Conservation (phyloP, 92 coral and sea anemone genomes). For the Umimayanthus kanabou region DNA sequence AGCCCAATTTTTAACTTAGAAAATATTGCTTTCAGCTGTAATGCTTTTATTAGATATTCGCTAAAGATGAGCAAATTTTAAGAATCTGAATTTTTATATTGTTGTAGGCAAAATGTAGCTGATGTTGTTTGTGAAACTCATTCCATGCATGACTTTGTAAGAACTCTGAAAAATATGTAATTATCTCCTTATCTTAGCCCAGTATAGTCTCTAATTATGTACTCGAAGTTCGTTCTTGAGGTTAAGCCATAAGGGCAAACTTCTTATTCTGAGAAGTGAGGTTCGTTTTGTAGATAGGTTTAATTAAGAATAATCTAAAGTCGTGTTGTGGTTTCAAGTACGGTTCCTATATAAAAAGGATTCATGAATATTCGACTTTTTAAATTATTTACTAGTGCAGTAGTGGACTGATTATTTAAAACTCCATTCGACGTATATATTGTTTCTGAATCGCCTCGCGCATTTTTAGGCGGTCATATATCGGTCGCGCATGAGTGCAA, state of each 20-base stretch:
- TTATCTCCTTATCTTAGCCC: neutral
- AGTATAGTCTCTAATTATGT: neutral
- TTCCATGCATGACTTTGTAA: neutral
- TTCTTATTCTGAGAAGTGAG: neutral
- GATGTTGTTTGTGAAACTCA: neutral
- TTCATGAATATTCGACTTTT: conserved; percentile 23
- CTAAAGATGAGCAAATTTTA: too few species aligned
- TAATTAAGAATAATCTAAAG: conserved; percentile 15
- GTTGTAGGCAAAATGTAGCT: neutral
- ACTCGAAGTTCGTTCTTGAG: neutral
- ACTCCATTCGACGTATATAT: neutral
- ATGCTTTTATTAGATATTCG: too few species aligned
- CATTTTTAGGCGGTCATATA: neutral
- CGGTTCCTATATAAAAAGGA: neutral
- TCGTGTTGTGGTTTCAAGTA: conserved; percentile 18
- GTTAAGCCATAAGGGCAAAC: neutral
- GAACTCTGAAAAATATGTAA: neutral
- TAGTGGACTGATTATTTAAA: neutral
- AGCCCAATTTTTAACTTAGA: too few species aligned
- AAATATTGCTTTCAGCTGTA: too few species aligned
- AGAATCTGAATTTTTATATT: too few species aligned
- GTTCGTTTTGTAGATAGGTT: conserved; percentile 12
- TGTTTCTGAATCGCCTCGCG: neutral
- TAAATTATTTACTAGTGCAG: conserved; percentile 9
- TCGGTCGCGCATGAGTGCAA: neutral